Base-by-base conservation (phyloP, 1,140 invertebrate genomes). In the Linepithema humile region DNA sequence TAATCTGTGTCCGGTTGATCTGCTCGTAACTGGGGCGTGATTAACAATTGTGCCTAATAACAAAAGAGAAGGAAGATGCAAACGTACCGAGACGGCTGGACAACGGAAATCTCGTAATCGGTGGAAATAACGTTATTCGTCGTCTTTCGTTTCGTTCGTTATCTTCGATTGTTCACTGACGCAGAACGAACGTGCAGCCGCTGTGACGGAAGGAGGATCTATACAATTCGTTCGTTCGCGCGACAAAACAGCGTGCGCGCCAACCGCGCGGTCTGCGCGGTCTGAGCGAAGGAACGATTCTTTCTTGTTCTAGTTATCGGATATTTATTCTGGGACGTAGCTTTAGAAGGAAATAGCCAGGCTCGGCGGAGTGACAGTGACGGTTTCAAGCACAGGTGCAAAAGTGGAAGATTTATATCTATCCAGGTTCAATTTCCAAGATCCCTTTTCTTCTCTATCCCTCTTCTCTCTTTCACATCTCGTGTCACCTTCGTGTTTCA, bases 361-460 rank as follows among this genome's bases (percentile, higher is more conserved):
- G 60, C 2, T 48, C 38, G 6, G 35, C 26, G n/a, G 10, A 75
- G 26, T 48, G n/a, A 45, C 7, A 48, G 20, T 65, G 38, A 74
- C 9, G 53, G 32, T 3, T 60, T 60, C 23, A 77, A 77, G 59
- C 59, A 10, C 15, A 60, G 3, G 32, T 72, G 77, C 64, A 73
- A 59, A 64, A 17, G 75, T 85, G 75, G 83, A 70, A 82, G 48
- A 69, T 26, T 26, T 48, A 50, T 70, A 32, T 67, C 26, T 65
- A 73, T 43, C 62, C 45, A 69, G 64, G 48, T 69, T 69, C 48
- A 12, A 53, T 38, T 12, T 12, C 17, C 59, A 53, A 50, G 60
- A 70, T 29, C 15, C 12, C 32, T n/a, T 10, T 55, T 43, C 32
- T 53, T 57, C 60, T 26, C 12, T 17, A 17, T 50, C 53, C 69